Evolutionary conservation across 2,113 vertebrate genomes (phyloP).

Genomic region (Limnothrissa miodon): DNA sequence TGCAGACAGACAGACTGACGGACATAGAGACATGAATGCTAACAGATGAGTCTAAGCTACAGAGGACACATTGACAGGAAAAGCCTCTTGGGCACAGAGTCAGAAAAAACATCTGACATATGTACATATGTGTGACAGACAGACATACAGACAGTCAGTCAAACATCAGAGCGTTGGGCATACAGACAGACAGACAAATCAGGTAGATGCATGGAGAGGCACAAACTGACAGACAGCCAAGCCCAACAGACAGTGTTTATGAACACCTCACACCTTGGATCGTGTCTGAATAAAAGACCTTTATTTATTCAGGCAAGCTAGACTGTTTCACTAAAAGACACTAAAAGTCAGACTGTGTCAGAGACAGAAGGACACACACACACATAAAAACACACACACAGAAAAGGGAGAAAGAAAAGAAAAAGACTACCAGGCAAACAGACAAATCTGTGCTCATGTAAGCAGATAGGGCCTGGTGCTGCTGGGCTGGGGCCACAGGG

Average conservation of each 20-base stretch:
- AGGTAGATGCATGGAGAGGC: background rate
- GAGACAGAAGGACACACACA: background rate
- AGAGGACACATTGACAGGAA: background rate
- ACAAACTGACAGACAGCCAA: background rate
- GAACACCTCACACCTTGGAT: background rate
- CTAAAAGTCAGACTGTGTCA: background rate
- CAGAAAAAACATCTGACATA: background rate
- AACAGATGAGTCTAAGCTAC: background rate
- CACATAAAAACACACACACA: background rate
- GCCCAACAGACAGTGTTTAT: background rate
- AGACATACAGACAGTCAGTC: background rate
- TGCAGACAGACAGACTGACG: background rate
- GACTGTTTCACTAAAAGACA: background rate
- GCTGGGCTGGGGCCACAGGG: background rate
- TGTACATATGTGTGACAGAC: too few species aligned
- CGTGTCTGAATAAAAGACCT: background rate
- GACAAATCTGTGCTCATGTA: background rate
- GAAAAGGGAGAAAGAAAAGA: background rate
- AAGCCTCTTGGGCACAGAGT: background rate
- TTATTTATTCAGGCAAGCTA: background rate
- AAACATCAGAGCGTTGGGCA: background rate
- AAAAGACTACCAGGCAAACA: background rate
- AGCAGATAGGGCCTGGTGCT: background rate
- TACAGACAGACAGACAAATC: slow-evolving; percentile 5
- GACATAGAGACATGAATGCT: background rate